Evolutionary conservation across 2,888 invertebrate genomes (phyloP).

Genomic region (Yponomeuta evonymella): DNA sequence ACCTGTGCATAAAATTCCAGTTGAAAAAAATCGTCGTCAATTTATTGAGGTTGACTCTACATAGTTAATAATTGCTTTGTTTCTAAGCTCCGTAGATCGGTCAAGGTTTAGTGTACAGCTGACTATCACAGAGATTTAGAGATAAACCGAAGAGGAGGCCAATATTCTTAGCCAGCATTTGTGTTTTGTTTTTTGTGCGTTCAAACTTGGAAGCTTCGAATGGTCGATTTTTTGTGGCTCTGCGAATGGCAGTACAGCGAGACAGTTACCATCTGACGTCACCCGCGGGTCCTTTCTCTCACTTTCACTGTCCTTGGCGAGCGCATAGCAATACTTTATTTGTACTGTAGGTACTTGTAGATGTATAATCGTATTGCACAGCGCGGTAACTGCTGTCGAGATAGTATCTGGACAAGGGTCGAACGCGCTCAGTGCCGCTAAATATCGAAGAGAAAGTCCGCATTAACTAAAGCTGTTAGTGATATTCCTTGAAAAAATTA

Average conservation of each 20-base stretch:
- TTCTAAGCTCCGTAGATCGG: conserved; percentile 33
- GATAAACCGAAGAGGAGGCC: neutral
- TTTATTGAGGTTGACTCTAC: neutral
- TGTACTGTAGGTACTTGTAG: conserved; percentile 11
- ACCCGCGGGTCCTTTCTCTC: conserved; percentile 61
- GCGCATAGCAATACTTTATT: conserved; percentile 21
- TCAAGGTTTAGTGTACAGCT: conserved; percentile 30
- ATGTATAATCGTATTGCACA: conserved; percentile 11
- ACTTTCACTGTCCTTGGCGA: conserved; percentile 69
- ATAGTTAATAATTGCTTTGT: conserved; percentile 51
- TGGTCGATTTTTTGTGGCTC: neutral
- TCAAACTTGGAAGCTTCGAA: neutral
- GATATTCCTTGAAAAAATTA: neutral
- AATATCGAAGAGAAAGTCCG: conserved; percentile 11
- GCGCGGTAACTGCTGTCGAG: conserved; percentile 20
- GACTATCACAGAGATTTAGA: conserved; percentile 5
- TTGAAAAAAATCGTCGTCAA: neutral
- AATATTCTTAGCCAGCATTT: neutral
- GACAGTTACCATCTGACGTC: conserved; percentile 35
- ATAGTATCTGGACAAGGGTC: conserved; percentile 30
- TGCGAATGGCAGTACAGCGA: neutral
- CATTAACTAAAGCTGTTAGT: conserved; percentile 9
- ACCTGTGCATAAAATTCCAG: neutral
- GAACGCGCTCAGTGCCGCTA: conserved; percentile 17
- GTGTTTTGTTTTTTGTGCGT: neutral